Conservation (phyloP, 2,888 invertebrate genomes). For the Polydrusus tereticollis region DNA sequence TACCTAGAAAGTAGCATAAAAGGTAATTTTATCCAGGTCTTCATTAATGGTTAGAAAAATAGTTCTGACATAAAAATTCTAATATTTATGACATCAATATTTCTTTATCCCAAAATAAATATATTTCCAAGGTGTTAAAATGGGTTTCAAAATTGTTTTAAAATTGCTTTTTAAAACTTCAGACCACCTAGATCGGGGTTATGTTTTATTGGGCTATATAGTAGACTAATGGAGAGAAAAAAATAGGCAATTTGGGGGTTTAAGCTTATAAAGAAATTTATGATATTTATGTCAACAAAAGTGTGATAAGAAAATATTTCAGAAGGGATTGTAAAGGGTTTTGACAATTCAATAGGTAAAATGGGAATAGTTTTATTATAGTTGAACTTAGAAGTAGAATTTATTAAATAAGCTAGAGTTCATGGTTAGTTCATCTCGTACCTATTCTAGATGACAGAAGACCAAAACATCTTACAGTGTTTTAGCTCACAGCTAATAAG, state of each 20-base stretch:
- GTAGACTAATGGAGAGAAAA: not conserved
- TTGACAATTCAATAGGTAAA: not conserved
- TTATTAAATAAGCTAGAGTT: too few species aligned
- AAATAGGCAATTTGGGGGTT: conserved; percentile 4
- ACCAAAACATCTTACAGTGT: too few species aligned
- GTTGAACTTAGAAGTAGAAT: too few species aligned
- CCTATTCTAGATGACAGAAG: too few species aligned
- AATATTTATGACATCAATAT: conserved; percentile 4
- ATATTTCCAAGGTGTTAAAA: conserved; percentile 37
- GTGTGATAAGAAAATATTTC: not conserved
- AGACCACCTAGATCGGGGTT: conserved; percentile 34
- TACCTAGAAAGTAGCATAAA: too few species aligned
- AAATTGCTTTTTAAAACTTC: conserved; percentile 31
- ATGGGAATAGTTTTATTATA: too few species aligned
- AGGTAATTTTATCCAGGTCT: too few species aligned
- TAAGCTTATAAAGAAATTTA: conserved; percentile 13
- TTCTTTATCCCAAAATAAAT: not conserved
- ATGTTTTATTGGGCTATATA: conserved; percentile 33
- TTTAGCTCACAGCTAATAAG: too few species aligned
- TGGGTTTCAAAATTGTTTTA: conserved; percentile 21
- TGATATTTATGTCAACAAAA: conserved; percentile 30
- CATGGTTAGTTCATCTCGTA: too few species aligned
- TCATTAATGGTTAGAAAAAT: too few species aligned
- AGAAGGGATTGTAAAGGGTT: not conserved
- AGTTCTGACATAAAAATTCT: conserved; percentile 2